Conservation (phyloP, 35 echinoderm and acorn worm genomes). For the Heliocidaris erythrogramma region DNA sequence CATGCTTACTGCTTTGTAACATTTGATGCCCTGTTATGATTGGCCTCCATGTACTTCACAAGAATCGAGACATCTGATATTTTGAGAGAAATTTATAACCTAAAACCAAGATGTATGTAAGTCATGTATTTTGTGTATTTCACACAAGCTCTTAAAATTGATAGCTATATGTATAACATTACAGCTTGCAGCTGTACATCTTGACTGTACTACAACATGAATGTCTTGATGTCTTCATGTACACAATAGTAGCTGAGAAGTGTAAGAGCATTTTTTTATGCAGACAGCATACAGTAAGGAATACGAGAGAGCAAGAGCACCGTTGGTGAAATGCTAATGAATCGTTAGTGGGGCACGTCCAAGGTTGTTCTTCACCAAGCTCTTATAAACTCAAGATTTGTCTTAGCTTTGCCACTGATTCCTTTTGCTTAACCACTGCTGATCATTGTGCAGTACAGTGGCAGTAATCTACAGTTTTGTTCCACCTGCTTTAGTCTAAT, state of each 20-base stretch:
- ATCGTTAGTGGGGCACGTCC: background rate
- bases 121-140: too few species aligned
- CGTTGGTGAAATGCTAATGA: constrained; percentile 21
- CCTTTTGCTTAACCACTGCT: background rate
- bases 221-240: background rate
- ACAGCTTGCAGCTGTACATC: background rate
- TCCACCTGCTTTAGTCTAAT: background rate
- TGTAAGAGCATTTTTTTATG: constrained; percentile 12
- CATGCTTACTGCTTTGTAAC: too few species aligned
- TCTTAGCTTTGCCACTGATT: constrained; percentile 36
- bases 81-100: too few species aligned
- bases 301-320: background rate
- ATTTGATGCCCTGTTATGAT: too few species aligned
- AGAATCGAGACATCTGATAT: too few species aligned
- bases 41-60: too few species aligned
- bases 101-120: too few species aligned
- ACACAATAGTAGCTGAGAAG: background rate
- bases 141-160: too few species aligned
- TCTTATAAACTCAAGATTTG: background rate
- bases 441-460: background rate
- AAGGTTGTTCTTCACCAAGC: background rate
- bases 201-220: background rate
- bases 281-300: background rate
- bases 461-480: background rate
- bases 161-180: too few species aligned